Percentiles rank a stretch among this genome's conserved stretches.
Evolutionary conservation across 2,113 vertebrate species (phyloP).

Genomic region (Aspidoscelis tigris): DNA sequence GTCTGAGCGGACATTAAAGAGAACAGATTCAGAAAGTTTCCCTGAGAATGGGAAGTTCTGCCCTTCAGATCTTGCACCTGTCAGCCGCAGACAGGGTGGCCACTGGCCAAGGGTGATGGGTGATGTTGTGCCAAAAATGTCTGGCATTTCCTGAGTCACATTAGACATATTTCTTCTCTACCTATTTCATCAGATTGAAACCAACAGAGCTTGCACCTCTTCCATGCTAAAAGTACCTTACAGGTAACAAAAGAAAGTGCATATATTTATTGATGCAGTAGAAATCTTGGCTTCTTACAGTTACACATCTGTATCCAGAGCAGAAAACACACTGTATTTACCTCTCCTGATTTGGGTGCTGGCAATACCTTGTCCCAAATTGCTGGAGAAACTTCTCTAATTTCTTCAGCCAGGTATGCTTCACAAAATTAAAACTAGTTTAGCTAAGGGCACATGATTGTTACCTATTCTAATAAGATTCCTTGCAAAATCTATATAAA

Average conservation of each 20-base stretch:
- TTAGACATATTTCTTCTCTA: neutral
- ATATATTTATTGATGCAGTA: neutral
- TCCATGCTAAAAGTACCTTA: no score
- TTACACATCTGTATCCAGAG: neutral
- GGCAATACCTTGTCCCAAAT: no score
- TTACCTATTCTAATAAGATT: slow-evolving; percentile 52
- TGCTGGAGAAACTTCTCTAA: no score
- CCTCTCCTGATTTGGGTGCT: no score
- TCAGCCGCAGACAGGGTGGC: neutral
- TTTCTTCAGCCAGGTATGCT: no score
- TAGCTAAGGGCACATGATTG: slow-evolving; percentile 39
- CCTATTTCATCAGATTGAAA: neutral
- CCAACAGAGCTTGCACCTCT: neutral
- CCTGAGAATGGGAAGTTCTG: neutral
- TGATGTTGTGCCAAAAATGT: neutral
- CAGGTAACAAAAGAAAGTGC: neutral
- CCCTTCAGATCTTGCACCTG: neutral
- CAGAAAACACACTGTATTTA: no score
- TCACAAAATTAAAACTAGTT: slow-evolving; percentile 44
- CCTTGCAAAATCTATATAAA: slow-evolving; percentile 63
- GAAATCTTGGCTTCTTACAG: neutral
- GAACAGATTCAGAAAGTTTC: neutral
- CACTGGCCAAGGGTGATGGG: neutral
- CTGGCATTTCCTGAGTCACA: slow-evolving; percentile 29
- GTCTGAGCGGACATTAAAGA: neutral